A percentile compares a stretch with the other conserved stretches of the same genome.
These are phyloP conservation scores for Cirrhinus molitorella DNA, from an alignment of 2,797 vertebrate species.

Conservation along the genomic window DNA sequence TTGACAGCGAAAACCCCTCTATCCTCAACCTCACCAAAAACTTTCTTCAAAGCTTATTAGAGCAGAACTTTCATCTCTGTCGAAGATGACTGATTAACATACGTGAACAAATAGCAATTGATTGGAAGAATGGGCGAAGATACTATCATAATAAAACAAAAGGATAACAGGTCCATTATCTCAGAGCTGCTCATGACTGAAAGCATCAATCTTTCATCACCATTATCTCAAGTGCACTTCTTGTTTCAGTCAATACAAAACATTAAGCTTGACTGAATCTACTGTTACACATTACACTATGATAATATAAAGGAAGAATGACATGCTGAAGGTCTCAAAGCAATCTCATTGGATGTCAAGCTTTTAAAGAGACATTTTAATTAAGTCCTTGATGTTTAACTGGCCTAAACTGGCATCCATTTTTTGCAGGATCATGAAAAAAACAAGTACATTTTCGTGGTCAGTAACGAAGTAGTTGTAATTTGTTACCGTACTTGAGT, in stretches of 20 bases:
- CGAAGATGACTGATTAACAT: slow-evolving; percentile 68
- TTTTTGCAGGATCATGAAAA: not conserved
- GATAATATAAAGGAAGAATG: not conserved
- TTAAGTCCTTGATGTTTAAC: slow-evolving; percentile 2
- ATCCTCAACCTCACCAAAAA: slow-evolving; percentile 40
- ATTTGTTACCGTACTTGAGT: too few species aligned
- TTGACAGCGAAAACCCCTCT: slow-evolving; percentile 32
- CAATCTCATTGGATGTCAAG: not conserved
- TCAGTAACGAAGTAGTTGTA: too few species aligned
- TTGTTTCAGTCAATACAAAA: slow-evolving; percentile 15
- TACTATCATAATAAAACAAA: slow-evolving; percentile 69
- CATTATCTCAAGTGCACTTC: slow-evolving; percentile 49
- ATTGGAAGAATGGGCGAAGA: slow-evolving; percentile 67
- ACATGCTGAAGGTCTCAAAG: not conserved
- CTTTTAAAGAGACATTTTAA: slow-evolving; percentile 45
- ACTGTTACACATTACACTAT: not conserved
- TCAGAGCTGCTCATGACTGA: slow-evolving; percentile 65
- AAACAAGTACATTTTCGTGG: not conserved
- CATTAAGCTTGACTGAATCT: not conserved
- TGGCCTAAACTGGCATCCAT: not conserved
- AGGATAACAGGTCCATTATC: slow-evolving; percentile 66
- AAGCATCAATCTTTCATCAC: slow-evolving; percentile 69
- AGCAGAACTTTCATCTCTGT: slow-evolving; percentile 43
- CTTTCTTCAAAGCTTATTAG: slow-evolving; percentile 21
- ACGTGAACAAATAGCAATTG: slow-evolving; percentile 62